A percentile compares a stretch with the other conserved stretches of the same genome.
Conservation (phyloP, 2,113 vertebrate genomes). For the Microtus ochrogaster region DNA sequence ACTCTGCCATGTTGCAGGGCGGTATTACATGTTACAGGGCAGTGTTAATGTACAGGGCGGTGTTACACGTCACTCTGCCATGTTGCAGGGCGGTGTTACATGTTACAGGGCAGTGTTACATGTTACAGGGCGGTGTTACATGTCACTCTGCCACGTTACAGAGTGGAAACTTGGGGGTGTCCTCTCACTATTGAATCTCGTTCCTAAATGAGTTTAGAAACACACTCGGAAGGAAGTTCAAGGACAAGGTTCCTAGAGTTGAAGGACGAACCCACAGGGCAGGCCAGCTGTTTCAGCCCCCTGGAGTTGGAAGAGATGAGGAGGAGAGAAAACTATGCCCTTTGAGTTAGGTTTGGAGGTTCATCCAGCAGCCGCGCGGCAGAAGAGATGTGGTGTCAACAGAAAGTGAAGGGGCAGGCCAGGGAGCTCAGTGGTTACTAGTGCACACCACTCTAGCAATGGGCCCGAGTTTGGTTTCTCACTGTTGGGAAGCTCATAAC, state of each 20-base stretch:
- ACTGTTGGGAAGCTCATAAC: not conserved
- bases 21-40: no score
- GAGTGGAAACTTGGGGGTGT: not conserved
- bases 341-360: not conserved
- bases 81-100: no score
- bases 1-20: no score
- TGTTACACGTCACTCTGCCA: no score
- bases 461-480: not conserved
- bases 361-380: not conserved
- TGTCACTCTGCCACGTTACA: not conserved
- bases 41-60: no score
- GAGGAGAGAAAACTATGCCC: not conserved
- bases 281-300: not conserved
- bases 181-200: not conserved
- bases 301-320: not conserved
- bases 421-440: not conserved
- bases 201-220: not conserved
- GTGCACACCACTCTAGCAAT: not conserved
- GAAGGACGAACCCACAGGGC: not conserved
- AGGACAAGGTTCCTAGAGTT: not conserved
- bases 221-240: not conserved
- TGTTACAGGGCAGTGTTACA: not conserved
- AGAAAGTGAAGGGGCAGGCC: no score
- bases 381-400: not conserved
- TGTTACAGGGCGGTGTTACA: not conserved